Conservation (phyloP, 2,888 invertebrate genomes). For the Monopis laevigella region DNA sequence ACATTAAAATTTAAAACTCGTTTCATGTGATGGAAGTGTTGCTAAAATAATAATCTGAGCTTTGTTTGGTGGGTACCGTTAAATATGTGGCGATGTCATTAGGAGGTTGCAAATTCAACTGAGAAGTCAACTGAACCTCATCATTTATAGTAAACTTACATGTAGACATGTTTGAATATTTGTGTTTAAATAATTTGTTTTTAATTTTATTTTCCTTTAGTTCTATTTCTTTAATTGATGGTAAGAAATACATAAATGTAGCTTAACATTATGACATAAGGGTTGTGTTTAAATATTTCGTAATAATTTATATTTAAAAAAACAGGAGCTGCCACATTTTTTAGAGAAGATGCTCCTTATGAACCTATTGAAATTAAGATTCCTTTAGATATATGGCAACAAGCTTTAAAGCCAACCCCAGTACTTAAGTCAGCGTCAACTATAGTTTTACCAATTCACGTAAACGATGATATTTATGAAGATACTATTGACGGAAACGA, state of each 20-base stretch:
- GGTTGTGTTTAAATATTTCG: too few relatives aligned
- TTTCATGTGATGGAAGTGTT: constrained; percentile 40
- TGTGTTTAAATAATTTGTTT: constrained; percentile 1
- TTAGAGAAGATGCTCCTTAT: constrained; percentile 33
- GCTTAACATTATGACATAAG: too few relatives aligned
- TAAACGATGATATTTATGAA: constrained; percentile 31
- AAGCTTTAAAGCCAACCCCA: constrained; percentile 45
- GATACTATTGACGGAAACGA: constrained; percentile 27
- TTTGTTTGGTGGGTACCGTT: constrained; percentile 39
- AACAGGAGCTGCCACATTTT: constrained; percentile 15
- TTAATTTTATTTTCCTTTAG: constrained; percentile 3
- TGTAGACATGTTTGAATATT: background rate
- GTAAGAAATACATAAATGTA: background rate
- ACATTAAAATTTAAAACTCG: constrained; percentile 63
- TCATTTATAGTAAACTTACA: constrained; percentile 16
- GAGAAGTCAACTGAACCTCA: constrained; percentile 33
- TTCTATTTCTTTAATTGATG: background rate
- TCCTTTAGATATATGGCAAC: constrained; percentile 39
- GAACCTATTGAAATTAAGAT: constrained; percentile 42
- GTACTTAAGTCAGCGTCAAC: constrained; percentile 51
- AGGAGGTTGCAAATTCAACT: constrained; percentile 41
- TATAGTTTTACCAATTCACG: constrained; percentile 46
- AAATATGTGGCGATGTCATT: constrained; percentile 48
- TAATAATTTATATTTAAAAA: background rate
- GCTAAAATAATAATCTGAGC: constrained; percentile 32